These are phyloP conservation scores for Dasyornis broadbenti DNA, from an alignment of 2,113 vertebrate genomes.

Conservation along the genomic window DNA sequence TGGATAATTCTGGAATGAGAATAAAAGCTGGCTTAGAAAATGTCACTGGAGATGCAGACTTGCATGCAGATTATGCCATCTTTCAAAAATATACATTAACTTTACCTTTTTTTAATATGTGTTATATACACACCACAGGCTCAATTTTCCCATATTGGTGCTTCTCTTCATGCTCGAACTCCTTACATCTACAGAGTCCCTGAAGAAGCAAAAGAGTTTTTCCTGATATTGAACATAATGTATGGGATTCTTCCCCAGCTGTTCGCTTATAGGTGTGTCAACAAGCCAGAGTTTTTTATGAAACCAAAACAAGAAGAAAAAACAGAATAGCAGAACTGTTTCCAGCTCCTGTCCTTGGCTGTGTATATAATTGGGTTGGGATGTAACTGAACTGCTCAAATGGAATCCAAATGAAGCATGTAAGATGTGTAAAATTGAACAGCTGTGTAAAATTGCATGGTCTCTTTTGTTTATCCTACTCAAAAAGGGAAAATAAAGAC, in stretches of 20 bases:
- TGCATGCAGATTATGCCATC: background rate
- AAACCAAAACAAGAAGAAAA: slow-evolving; percentile 72
- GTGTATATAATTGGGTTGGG: background rate
- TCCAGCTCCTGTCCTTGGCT: background rate
- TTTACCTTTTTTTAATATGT: background rate
- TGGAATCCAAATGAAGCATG: background rate
- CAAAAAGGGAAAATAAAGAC: slow-evolving; percentile 57
- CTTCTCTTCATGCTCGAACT: slow-evolving; percentile 92
- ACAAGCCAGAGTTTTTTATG: slow-evolving; percentile 84
- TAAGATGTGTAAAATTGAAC: background rate
- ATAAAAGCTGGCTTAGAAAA: background rate
- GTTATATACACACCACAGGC: slow-evolving; percentile 75
- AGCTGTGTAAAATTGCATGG: background rate
- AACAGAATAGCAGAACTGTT: slow-evolving; percentile 51
- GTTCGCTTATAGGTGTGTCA: slow-evolving; percentile 87
- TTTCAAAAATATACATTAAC: background rate
- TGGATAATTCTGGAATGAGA: slow-evolving; percentile 1
- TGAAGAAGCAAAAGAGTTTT: slow-evolving; percentile 77
- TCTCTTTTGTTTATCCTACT: background rate
- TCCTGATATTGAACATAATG: slow-evolving; percentile 82
- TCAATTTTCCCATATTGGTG: slow-evolving; percentile 91
- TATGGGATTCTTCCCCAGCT: slow-evolving; percentile 87
- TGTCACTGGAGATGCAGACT: background rate
- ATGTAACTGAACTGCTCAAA: background rate
- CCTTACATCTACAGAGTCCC: slow-evolving; percentile 91